Conservation (phyloP, 35 echinoderm and acorn worm genomes). For the Diadema setosum region DNA sequence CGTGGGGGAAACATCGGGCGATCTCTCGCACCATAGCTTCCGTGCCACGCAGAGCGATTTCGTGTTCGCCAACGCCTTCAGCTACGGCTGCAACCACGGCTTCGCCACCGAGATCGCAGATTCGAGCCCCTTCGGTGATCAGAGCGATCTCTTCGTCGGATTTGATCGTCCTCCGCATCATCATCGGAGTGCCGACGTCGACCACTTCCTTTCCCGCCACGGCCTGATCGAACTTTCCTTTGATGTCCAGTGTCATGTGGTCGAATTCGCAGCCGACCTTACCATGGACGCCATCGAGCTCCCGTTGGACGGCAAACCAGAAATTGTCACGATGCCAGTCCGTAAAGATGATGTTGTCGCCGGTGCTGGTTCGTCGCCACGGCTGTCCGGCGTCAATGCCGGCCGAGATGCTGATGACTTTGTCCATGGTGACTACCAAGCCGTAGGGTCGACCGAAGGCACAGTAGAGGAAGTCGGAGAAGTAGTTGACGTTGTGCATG, state of each 20-base stretch:
- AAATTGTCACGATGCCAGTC: slow-evolving; percentile 94
- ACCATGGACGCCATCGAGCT: slow-evolving; percentile 17
- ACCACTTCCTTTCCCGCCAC: slow-evolving; percentile 49
- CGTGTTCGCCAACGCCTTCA: slow-evolving; percentile 74
- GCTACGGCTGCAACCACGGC: slow-evolving; percentile 70
- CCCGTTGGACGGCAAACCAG: slow-evolving; percentile 64
- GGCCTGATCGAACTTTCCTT: slow-evolving; percentile 46
- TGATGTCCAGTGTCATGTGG: slow-evolving; percentile 66
- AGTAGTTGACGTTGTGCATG: slow-evolving; percentile 89
- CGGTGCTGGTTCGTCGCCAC: slow-evolving; percentile 49
- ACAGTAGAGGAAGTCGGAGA: slow-evolving; percentile 87
- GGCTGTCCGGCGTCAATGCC: slow-evolving; percentile 83
- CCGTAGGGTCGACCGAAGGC: slow-evolving; percentile 81
- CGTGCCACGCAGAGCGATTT: slow-evolving; percentile 54
- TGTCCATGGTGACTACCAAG: slow-evolving; percentile 83
- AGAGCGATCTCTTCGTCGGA: slow-evolving; percentile 84
- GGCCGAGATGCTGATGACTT: slow-evolving; percentile 63
- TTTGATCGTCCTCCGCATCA: slow-evolving; percentile 82
- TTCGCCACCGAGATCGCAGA: slow-evolving; percentile 72
- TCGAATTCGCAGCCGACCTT: slow-evolving; percentile 92
- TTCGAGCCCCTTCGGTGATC: slow-evolving; percentile 77
- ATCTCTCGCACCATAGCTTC: slow-evolving; percentile 85
- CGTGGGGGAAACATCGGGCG: slow-evolving; percentile 67
- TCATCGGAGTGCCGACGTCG: slow-evolving; percentile 77
- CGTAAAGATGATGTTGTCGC: slow-evolving; percentile 79